These are phyloP conservation scores for Psittacus erithacus DNA, from an alignment of 2,113 vertebrate genomes.

Conservation along the genomic window DNA sequence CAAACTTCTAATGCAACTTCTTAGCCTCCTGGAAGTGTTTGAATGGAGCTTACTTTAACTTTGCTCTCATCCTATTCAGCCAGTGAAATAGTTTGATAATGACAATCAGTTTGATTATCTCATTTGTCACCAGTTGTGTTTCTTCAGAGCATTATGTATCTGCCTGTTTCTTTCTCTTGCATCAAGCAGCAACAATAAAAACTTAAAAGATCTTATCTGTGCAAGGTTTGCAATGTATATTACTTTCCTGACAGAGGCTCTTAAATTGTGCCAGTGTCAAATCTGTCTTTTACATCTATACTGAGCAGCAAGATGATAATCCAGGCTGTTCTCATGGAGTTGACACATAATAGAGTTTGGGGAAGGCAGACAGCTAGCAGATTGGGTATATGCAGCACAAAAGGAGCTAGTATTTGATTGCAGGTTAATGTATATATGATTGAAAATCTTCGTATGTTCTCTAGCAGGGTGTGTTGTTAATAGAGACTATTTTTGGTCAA, in stretches of 20 bases:
- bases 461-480: not conserved
- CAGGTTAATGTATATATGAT: not conserved
- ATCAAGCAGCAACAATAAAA: not conserved
- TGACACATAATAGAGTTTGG: not conserved
- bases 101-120: not conserved
- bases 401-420: not conserved
- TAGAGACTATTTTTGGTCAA: not conserved
- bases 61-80: not conserved
- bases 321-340: not conserved
- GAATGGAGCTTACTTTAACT: not conserved
- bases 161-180: not conserved
- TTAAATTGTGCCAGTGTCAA: not conserved
- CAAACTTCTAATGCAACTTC: not conserved
- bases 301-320: not conserved
- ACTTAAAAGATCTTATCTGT: not conserved
- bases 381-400: not conserved
- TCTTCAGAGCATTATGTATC: not conserved
- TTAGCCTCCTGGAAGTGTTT: not conserved
- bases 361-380: not conserved
- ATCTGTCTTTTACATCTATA: not conserved
- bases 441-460: not conserved
- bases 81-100: not conserved
- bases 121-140: not conserved
- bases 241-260: not conserved
- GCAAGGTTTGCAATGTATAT: not conserved